Conservation (phyloP, 2,113 vertebrate genomes). For the Naja naja region DNA sequence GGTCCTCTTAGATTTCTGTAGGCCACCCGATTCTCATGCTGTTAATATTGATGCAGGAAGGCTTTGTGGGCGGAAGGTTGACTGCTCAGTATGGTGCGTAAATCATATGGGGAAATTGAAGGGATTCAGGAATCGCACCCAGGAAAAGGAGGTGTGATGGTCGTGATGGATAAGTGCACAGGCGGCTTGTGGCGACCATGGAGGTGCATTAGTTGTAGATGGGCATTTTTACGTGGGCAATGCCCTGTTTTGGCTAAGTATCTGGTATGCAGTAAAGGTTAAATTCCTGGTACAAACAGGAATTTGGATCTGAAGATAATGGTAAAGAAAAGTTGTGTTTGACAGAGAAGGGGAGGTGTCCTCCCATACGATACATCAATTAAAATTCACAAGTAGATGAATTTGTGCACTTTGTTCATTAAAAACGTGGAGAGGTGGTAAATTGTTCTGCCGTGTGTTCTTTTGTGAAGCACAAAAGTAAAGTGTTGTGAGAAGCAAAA, state of each 20-base stretch:
- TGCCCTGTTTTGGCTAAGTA: background rate
- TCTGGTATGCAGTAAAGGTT: background rate
- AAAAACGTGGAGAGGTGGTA: background rate
- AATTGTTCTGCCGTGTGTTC: background rate
- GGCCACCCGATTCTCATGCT: background rate
- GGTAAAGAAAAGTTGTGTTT: background rate
- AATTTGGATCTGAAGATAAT: background rate
- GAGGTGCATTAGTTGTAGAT: accelerated
- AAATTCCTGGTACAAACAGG: background rate
- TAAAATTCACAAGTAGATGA: background rate
- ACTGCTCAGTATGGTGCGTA: background rate
- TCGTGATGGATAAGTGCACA: background rate
- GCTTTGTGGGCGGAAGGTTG: background rate
- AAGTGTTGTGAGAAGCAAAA: background rate
- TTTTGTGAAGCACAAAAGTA: background rate
- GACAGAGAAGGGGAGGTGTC: background rate
- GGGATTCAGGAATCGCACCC: background rate
- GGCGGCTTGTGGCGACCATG: background rate
- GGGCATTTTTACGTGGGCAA: background rate
- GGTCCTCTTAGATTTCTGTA: background rate
- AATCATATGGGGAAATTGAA: background rate
- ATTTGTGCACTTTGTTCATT: background rate
- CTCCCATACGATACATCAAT: background rate
- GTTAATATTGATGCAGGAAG: background rate
- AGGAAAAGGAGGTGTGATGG: background rate